Conservation (phyloP, 2,888 invertebrate species). For the Eudemis profundana region DNA sequence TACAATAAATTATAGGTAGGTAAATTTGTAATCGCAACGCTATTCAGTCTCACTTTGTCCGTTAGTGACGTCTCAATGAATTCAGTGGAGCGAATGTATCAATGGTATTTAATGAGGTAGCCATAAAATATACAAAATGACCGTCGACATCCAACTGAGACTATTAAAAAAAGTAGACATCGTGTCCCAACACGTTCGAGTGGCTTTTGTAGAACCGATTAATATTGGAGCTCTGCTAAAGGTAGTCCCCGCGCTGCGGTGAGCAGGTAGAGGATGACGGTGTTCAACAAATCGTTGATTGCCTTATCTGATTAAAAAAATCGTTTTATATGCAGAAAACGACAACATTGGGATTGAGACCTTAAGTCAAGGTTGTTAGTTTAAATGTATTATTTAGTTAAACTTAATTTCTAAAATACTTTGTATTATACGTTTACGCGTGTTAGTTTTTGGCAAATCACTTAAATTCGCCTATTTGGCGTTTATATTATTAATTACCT, state of each 20-base stretch:
- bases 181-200: constrained; percentile 81
- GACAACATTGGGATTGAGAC: neutral
- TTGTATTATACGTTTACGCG: neutral
- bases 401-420: neutral
- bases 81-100: constrained; percentile 63
- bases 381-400: no score
- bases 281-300: constrained; percentile 75
- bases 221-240: constrained; percentile 64
- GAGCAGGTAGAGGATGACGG: constrained; percentile 50
- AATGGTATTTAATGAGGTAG: constrained; percentile 74
- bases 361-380: neutral
- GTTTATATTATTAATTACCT: no score
- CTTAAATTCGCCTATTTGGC: no score
- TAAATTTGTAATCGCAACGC: neutral
- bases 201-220: constrained; percentile 78
- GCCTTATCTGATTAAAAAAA: constrained; percentile 58
- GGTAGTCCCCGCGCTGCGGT: constrained; percentile 12
- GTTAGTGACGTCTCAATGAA: constrained; percentile 70
- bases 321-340: constrained; percentile 34
- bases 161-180: constrained; percentile 70
- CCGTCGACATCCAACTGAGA: constrained; percentile 73
- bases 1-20: neutral
- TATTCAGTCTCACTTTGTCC: neutral
- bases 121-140: constrained; percentile 79
- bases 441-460: no score